phyloP scores from a whole-genome alignment of 2,888 invertebrate genomes.

The Nomada lathburiana region DNA sequence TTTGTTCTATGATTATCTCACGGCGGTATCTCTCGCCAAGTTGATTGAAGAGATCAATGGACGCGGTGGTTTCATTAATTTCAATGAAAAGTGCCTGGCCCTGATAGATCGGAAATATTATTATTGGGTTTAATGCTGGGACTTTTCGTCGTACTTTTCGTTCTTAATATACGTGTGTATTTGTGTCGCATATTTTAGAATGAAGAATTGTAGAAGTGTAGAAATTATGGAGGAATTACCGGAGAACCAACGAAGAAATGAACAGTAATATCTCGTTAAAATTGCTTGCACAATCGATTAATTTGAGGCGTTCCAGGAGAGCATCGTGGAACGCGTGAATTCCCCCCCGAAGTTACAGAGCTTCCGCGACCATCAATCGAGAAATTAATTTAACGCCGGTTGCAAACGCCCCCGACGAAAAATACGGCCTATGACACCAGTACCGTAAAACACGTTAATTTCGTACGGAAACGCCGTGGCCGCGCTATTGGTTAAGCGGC shows the following conservation, averaged over 20 bases:
- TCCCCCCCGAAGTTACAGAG: background rate
- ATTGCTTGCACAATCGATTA: background rate
- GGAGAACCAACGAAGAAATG: no score
- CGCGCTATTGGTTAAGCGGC: conserved; percentile 29
- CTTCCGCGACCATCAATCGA: conserved; percentile 21
- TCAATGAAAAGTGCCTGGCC: background rate
- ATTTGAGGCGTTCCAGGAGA: background rate
- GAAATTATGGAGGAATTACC: no score
- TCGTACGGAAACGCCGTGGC: conserved; percentile 28
- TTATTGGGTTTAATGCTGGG: background rate
- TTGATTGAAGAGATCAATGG: background rate
- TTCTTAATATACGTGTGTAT: background rate
- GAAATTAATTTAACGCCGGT: conserved; percentile 31
- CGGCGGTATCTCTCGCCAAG: background rate
- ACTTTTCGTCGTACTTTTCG: background rate
- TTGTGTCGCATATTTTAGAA: no score
- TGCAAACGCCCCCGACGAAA: conserved; percentile 1
- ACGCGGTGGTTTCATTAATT: background rate
- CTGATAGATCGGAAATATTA: background rate
- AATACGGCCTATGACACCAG: conserved; percentile 5
- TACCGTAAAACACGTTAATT: conserved; percentile 46
- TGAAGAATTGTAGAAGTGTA: no score
- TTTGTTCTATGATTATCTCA: conserved; percentile 26
- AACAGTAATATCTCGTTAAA: no score
- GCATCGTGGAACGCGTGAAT: background rate